A percentile compares a stretch with the other conserved stretches of the same genome.
phyloP scores from a whole-genome alignment of 1,140 invertebrate genomes.

The Vanessa atalanta region DNA sequence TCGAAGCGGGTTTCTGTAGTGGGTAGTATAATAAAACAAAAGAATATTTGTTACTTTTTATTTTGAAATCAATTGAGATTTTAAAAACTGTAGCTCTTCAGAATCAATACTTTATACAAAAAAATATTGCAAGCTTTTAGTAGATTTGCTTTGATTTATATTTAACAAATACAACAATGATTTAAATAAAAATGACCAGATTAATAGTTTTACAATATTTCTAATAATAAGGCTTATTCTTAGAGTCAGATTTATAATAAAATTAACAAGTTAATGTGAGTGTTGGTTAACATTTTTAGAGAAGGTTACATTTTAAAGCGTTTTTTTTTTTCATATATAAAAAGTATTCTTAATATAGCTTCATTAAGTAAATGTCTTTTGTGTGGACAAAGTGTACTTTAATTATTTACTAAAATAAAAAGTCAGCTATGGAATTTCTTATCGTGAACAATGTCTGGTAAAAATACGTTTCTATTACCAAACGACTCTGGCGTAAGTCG shows the following conservation, averaged over 20 bases:
- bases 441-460: conserved; percentile 51
- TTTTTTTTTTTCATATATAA: conserved; percentile 66
- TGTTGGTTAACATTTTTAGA: conserved; percentile 77
- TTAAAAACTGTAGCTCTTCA: conserved; percentile 73
- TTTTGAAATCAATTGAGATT: conserved; percentile 80
- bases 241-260: conserved; percentile 76
- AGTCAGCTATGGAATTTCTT: conserved; percentile 62
- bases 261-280: conserved; percentile 77
- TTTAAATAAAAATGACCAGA: conserved; percentile 80
- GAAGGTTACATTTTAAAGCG: conserved; percentile 77
- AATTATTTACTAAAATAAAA: conserved; percentile 65
- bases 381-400: conserved; percentile 71
- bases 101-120: conserved; percentile 75
- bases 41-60: conserved; percentile 75
- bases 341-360: conserved; percentile 66
- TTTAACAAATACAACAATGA: conserved; percentile 77
- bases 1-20: no score
- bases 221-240: conserved; percentile 74
- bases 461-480: conserved; percentile 28
- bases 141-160: conserved; percentile 74
- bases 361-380: conserved; percentile 76
- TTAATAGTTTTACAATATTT: conserved; percentile 76
- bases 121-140: conserved; percentile 76
- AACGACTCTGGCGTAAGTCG: conserved; percentile 65
- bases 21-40: conserved; percentile 27